Conservation (phyloP, 2,888 invertebrate species). For the Coecobrya sp. region DNA sequence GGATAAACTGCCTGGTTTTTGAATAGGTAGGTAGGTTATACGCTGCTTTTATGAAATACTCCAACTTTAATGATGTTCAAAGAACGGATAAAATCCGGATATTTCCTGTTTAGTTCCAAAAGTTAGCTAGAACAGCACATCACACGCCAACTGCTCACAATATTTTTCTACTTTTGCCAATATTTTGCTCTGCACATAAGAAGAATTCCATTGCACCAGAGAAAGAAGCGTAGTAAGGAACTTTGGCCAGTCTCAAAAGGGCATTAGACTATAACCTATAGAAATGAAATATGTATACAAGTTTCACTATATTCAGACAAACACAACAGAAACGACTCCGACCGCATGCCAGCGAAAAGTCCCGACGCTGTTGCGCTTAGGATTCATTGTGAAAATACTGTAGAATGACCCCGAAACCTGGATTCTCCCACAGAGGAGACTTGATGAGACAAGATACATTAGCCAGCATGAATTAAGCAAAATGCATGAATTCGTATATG, state of each 20-base stretch:
- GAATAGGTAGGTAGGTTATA: neutral
- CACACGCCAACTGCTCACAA: neutral
- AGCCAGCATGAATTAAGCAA: neutral
- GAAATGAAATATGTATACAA: neutral
- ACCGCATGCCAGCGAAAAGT: conserved; percentile 4
- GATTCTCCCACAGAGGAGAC: conserved; percentile 29
- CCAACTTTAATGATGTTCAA: conserved; percentile 2
- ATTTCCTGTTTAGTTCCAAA: conserved; percentile 19
- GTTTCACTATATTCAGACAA: neutral
- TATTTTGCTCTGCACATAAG: conserved; percentile 8
- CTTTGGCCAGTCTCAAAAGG: neutral
- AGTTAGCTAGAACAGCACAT: neutral
- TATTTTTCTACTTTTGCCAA: neutral
- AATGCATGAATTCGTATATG: neutral
- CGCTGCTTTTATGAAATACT: neutral
- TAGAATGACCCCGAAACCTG: conserved; percentile 78
- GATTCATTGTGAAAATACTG: conserved; percentile 14
- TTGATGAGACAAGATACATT: neutral
- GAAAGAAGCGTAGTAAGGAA: conserved; percentile 11
- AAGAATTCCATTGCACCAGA: conserved; percentile 32
- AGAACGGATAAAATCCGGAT: conserved; percentile 38
- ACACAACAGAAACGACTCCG: conserved; percentile 26
- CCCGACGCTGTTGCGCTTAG: conserved; percentile 51
- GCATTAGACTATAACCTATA: neutral
- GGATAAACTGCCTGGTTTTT: neutral